These are phyloP conservation scores for Corythaeola cristata DNA, from an alignment of 2,113 vertebrate genomes.

Conservation along the genomic window DNA sequence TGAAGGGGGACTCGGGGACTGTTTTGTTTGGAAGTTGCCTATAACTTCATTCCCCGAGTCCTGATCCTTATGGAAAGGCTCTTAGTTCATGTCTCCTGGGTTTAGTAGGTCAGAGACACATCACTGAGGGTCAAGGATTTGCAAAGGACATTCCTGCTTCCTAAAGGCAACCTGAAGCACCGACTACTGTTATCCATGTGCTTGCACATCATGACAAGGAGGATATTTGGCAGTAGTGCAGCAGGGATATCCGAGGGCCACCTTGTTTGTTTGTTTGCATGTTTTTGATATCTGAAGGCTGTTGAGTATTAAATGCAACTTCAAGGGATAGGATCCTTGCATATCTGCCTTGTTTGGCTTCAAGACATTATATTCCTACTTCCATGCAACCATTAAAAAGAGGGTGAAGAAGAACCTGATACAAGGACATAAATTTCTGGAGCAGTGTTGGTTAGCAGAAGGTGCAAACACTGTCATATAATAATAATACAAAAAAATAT, in stretches of 20 bases:
- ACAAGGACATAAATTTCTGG: neutral
- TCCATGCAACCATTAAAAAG: neutral
- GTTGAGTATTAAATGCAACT: neutral
- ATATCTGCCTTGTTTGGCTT: neutral
- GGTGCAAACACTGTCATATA: neutral
- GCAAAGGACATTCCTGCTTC: neutral
- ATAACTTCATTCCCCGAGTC: neutral
- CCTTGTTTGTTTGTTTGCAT: neutral
- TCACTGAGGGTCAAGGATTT: neutral
- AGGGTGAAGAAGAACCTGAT: neutral
- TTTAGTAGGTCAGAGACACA: neutral
- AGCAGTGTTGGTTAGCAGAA: neutral
- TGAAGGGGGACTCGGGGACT: accelerated
- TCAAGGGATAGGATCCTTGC: neutral
- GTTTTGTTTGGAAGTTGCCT: neutral
- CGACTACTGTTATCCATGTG: neutral
- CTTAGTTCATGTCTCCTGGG: neutral
- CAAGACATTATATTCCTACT: neutral
- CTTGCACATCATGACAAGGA: neutral
- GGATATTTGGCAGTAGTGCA: neutral
- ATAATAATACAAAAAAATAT: neutral
- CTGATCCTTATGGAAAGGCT: neutral
- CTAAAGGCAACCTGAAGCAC: neutral
- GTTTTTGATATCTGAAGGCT: neutral
- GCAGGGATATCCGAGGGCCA: neutral